Evolutionary conservation across 2,888 invertebrate genomes (phyloP).

Genomic region (Ischnus inquisitorius): DNA sequence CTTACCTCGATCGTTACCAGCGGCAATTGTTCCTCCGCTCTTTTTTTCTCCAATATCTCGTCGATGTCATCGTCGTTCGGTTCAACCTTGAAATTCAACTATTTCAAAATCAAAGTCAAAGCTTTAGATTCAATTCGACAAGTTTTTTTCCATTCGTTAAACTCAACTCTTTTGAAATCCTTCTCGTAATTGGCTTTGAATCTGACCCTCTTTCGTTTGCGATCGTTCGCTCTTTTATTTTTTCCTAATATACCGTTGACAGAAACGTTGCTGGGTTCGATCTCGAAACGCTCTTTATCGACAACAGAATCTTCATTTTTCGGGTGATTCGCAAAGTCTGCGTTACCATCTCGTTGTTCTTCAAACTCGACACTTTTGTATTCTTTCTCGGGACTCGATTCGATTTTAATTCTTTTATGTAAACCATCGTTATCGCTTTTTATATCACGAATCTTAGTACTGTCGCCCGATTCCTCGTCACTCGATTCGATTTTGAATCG

Average conservation of each 20-base stretch:
- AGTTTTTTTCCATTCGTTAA: too few relatives aligned
- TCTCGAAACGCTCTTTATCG: background rate
- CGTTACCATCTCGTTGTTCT: background rate
- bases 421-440: background rate
- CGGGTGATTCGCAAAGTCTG: background rate
- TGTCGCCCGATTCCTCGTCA: background rate
- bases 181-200: background rate
- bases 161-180: background rate
- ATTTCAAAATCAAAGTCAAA: background rate
- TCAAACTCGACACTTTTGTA: background rate
- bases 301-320: background rate
- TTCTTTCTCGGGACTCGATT: background rate
- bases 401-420: slow-evolving; percentile 13
- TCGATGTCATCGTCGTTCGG: background rate
- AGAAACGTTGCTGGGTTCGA: background rate
- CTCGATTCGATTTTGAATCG: background rate
- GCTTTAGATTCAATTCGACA: background rate
- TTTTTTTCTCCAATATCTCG: slow-evolving; percentile 13
- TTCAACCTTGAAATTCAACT: background rate
- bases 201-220: too few relatives aligned
- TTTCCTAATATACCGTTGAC: too few relatives aligned
- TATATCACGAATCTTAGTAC: too few relatives aligned
- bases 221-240: too few relatives aligned
- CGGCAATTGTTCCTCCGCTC: slow-evolving; percentile 11
- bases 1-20: background rate